Evolutionary conservation across 1,140 invertebrate species (phyloP).

Genomic region (Euura lappo): DNA sequence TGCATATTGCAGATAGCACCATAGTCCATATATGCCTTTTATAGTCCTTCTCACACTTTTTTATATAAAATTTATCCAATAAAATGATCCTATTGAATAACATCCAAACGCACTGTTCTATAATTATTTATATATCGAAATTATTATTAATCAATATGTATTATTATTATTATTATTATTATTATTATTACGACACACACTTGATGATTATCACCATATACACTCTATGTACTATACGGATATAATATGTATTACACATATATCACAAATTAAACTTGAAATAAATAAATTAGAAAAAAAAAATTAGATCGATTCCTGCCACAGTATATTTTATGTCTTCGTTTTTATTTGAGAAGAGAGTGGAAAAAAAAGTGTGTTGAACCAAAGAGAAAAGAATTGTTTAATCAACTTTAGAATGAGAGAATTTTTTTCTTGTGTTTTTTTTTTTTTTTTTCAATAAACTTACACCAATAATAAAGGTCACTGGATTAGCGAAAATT

Average conservation of each 20-base stretch:
- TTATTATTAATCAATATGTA: neutral
- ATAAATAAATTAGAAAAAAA: too few species aligned
- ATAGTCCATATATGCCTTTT: constrained; percentile 50
- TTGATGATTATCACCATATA: neutral
- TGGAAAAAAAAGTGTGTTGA: too few species aligned
- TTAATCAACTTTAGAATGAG: too few species aligned
- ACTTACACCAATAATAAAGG: constrained; percentile 5
- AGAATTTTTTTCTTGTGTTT: too few species aligned
- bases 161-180: neutral
- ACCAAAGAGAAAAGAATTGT: too few species aligned
- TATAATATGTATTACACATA: neutral
- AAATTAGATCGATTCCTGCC: too few species aligned
- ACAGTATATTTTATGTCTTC: too few species aligned
- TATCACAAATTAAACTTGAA: neutral
- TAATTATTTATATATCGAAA: neutral
- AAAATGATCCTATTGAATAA: neutral
- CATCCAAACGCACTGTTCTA: neutral
- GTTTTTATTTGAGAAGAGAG: too few species aligned
- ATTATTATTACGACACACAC: neutral
- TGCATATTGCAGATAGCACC: constrained; percentile 55
- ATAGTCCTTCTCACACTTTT: neutral
- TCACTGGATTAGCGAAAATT: constrained; percentile 1
- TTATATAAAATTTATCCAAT: neutral
- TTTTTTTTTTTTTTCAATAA: neutral
- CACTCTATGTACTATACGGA: neutral